These are phyloP conservation scores for Bombycilla garrulus DNA, from an alignment of 2,113 vertebrate species.

Conservation along the genomic window DNA sequence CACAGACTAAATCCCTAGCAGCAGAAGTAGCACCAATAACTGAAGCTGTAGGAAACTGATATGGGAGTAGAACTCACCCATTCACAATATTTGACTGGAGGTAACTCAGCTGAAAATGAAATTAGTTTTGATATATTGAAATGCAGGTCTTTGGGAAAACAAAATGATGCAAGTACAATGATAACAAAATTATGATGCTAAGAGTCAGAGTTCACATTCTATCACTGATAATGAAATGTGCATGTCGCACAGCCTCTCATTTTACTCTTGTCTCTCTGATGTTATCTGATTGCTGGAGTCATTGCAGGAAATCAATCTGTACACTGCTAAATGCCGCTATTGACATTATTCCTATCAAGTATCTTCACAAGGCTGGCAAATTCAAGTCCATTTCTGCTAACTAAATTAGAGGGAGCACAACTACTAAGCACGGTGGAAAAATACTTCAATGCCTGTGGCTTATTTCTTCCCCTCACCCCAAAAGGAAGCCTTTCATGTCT, in stretches of 20 bases:
- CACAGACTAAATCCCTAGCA: neutral
- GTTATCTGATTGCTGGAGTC: neutral
- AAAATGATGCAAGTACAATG: neutral
- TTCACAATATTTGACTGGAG: neutral
- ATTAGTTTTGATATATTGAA: neutral
- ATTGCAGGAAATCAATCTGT: neutral
- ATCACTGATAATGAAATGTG: neutral
- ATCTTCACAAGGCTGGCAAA: neutral
- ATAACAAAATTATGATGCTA: neutral
- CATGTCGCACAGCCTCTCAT: accelerated
- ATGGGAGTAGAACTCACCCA: neutral
- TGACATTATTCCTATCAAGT: neutral
- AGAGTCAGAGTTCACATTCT: neutral
- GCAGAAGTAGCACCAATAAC: neutral
- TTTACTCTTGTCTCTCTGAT: neutral
- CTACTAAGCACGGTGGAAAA: neutral
- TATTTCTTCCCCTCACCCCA: neutral
- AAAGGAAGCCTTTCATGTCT: neutral
- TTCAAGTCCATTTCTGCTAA: neutral
- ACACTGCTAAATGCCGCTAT: neutral
- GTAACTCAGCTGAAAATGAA: neutral
- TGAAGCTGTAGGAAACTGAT: neutral
- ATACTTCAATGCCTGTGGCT: neutral
- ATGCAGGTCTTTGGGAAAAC: neutral
- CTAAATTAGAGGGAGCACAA: neutral